Percentiles rank a stretch among this genome's conserved stretches.
phyloP scores from a whole-genome alignment of 2,113 vertebrate species.

The Corythaeola cristata region DNA sequence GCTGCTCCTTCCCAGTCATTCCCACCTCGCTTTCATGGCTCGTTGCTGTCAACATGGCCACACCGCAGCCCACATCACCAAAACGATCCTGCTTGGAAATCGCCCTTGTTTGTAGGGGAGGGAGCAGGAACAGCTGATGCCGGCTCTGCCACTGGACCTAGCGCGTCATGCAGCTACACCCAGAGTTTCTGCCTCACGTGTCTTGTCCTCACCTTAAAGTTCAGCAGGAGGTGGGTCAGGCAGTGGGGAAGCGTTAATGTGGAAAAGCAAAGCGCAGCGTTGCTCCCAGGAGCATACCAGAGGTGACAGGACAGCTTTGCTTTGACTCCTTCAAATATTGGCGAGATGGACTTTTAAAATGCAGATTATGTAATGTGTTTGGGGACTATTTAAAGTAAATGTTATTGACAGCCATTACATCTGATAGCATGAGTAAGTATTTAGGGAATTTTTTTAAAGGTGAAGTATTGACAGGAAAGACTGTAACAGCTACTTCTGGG shows the following conservation, averaged over 20 bases:
- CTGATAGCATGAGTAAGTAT: constrained; percentile 56
- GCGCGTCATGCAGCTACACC: background rate
- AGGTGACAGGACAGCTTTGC: background rate
- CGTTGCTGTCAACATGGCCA: fast-evolving
- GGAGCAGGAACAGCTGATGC: background rate
- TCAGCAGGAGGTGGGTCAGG: background rate
- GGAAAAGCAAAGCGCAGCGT: background rate
- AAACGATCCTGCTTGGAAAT: background rate
- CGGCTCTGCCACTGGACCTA: fast-evolving
- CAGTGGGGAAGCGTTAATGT: background rate
- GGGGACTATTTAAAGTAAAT: constrained; percentile 56
- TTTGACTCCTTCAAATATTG: background rate
- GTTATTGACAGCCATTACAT: constrained; percentile 50
- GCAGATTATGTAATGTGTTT: constrained; percentile 42
- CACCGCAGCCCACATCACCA: background rate
- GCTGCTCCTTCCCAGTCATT: background rate
- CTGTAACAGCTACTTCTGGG: constrained; percentile 53
- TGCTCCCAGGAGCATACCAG: background rate
- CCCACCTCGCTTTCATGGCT: background rate
- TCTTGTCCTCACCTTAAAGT: background rate
- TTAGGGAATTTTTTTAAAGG: constrained; percentile 60
- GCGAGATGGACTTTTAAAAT: background rate
- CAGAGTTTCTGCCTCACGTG: background rate
- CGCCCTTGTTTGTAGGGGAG: background rate
- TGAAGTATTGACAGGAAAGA: constrained; percentile 51